Percentiles rank a stretch among this genome's conserved stretches.
phyloP scores from a whole-genome alignment of 2,113 vertebrate species.

The Zosterops lateralis region DNA sequence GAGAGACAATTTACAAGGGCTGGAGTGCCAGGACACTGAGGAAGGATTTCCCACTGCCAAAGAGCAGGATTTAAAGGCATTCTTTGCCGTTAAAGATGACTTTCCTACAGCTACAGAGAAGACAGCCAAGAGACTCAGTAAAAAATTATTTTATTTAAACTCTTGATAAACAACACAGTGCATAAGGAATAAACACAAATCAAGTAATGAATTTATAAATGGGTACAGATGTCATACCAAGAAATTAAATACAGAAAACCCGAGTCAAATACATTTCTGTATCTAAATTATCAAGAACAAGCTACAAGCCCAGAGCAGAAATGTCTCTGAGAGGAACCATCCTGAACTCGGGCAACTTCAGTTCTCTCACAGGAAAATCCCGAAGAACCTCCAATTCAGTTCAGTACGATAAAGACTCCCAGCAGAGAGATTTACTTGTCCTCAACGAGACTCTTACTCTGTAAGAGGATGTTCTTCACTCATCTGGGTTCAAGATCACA shows the following conservation, averaged over 20 bases:
- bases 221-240: not conserved
- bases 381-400: fast-evolving
- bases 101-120: not conserved
- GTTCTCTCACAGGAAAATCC: too few relatives aligned
- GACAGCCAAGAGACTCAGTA: not conserved
- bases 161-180: not conserved
- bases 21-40: not conserved
- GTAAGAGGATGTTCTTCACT: not conserved
- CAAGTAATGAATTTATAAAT: not conserved
- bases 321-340: not conserved
- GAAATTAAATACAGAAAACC: not conserved
- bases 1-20: not conserved
- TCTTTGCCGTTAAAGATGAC: not conserved
- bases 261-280: not conserved
- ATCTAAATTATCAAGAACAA: not conserved
- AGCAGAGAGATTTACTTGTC: not conserved
- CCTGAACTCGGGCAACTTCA: not conserved
- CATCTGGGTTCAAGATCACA: not conserved
- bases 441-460: not conserved
- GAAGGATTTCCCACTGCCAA: not conserved
- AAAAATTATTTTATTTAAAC: not conserved
- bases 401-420: fast-evolving
- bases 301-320: not conserved
- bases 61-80: not conserved
- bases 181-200: not conserved